Evolutionary conservation across 2,888 invertebrate species (phyloP).

Genomic region (Nyleta sp.): DNA sequence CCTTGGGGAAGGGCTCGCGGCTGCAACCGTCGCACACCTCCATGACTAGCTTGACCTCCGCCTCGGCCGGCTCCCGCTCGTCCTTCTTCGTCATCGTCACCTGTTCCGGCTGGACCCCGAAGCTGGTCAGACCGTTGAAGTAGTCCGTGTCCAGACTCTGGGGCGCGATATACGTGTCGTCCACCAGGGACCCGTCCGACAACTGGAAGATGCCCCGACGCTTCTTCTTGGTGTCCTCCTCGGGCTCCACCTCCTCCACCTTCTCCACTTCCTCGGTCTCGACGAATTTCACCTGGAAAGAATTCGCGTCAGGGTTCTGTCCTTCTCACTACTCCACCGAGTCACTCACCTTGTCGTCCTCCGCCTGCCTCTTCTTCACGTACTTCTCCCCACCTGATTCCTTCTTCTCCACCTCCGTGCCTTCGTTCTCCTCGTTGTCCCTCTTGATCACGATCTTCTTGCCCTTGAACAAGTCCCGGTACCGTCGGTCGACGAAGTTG

Average conservation of each 20-base stretch:
- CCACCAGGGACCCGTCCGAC: constrained; percentile 87
- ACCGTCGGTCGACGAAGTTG: constrained; percentile 72
- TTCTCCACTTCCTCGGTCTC: neutral
- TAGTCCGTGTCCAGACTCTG: constrained; percentile 84
- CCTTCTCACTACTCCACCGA: too few relatives aligned
- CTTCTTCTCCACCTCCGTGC: constrained; percentile 25
- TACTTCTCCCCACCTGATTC: constrained; percentile 25
- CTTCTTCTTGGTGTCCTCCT: constrained; percentile 82
- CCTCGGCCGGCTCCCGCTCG: constrained; percentile 92
- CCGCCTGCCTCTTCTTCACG: constrained; percentile 10
- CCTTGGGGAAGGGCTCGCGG: constrained; percentile 91
- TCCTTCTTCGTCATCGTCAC: constrained; percentile 84
- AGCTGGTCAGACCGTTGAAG: constrained; percentile 87
- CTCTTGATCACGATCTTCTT: constrained; percentile 69
- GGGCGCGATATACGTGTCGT: constrained; percentile 84
- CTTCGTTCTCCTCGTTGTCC: constrained; percentile 51
- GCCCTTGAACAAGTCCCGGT: constrained; percentile 74
- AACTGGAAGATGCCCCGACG: constrained; percentile 87
- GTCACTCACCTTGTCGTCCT: constrained; percentile 14
- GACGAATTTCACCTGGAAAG: too few relatives aligned
- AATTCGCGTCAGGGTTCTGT: too few relatives aligned
- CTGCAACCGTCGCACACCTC: constrained; percentile 90
- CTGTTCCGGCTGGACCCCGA: constrained; percentile 83
- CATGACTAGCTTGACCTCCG: constrained; percentile 92
- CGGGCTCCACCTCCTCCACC: neutral